Conservation (phyloP, 2,888 invertebrate genomes). For the Endomychus coccineus region DNA sequence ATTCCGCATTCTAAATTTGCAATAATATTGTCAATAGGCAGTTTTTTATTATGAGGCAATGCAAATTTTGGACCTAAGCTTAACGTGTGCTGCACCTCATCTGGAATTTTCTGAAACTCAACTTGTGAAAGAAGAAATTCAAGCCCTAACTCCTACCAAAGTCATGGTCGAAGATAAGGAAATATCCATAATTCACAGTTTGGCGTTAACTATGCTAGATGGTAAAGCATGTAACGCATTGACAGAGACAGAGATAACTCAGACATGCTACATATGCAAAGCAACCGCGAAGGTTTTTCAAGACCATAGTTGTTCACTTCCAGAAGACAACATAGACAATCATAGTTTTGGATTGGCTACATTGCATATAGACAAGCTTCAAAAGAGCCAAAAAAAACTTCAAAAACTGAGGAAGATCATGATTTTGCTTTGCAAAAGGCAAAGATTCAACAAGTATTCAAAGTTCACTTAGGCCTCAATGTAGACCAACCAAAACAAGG, state of each 20-base stretch:
- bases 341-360: slow-evolving; percentile 26
- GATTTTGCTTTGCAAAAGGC: slow-evolving; percentile 23
- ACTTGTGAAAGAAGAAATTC: neutral
- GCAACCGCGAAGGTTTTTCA: too few species aligned
- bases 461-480: slow-evolving; percentile 21
- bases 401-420: slow-evolving; percentile 18
- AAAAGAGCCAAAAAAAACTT: slow-evolving; percentile 22
- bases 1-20: too few species aligned
- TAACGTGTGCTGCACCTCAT: too few species aligned
- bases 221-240: slow-evolving; percentile 25
- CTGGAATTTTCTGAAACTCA: too few species aligned
- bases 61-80: too few species aligned
- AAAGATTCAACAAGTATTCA: slow-evolving; percentile 24
- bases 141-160: neutral
- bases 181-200: slow-evolving; percentile 17
- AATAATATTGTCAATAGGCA: too few species aligned
- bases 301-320: too few species aligned
- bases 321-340: too few species aligned
- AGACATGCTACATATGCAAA: slow-evolving; percentile 21
- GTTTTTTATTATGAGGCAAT: too few species aligned
- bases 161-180: slow-evolving; percentile 6
- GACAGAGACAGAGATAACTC: slow-evolving; percentile 18
- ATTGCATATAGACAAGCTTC: slow-evolving; percentile 28
- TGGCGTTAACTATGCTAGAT: slow-evolving; percentile 29
- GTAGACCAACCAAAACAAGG: slow-evolving; percentile 22